These are phyloP conservation scores for Drosophila meridiana DNA, from an alignment of 2,888 invertebrate species.

Conservation along the genomic window DNA sequence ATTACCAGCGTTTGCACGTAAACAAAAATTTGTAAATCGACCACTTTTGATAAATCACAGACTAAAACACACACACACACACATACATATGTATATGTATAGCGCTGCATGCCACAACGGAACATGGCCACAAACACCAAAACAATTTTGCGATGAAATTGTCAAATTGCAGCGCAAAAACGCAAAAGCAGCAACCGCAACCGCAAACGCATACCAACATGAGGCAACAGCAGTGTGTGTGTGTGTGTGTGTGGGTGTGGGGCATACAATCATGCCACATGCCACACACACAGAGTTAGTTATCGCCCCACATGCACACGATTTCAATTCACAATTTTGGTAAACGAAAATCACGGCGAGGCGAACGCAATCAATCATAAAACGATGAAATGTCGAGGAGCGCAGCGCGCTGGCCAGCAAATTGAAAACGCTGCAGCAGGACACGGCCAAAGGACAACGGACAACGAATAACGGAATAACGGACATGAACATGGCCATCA, in stretches of 20 bases:
- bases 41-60: slow-evolving; percentile 70
- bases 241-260: neutral
- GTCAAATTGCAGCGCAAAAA: slow-evolving; percentile 77
- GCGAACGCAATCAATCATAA: slow-evolving; percentile 81
- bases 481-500: slow-evolving; percentile 9
- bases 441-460: slow-evolving; percentile 28
- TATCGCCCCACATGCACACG: slow-evolving; percentile 33
- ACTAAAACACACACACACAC: slow-evolving; percentile 3
- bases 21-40: slow-evolving; percentile 55
- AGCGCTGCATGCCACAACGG: slow-evolving; percentile 45
- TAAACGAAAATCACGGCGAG: slow-evolving; percentile 71
- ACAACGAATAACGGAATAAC: slow-evolving; percentile 11
- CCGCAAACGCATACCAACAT: slow-evolving; percentile 63
- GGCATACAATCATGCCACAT: slow-evolving; percentile 14
- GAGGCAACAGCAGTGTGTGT: slow-evolving; percentile 4
- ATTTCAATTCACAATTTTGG: slow-evolving; percentile 79
- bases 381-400: slow-evolving; percentile 73
- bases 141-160: slow-evolving; percentile 81
- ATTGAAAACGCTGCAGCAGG: slow-evolving; percentile 46
- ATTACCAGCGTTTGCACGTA: slow-evolving; percentile 51
- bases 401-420: slow-evolving; percentile 38
- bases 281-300: slow-evolving; percentile 4
- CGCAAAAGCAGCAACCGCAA: slow-evolving; percentile 75
- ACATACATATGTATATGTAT: neutral
- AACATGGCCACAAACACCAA: slow-evolving; percentile 76